Evolutionary conservation across 2,113 vertebrate species (phyloP).

Genomic region (Podarcis cretensis): DNA sequence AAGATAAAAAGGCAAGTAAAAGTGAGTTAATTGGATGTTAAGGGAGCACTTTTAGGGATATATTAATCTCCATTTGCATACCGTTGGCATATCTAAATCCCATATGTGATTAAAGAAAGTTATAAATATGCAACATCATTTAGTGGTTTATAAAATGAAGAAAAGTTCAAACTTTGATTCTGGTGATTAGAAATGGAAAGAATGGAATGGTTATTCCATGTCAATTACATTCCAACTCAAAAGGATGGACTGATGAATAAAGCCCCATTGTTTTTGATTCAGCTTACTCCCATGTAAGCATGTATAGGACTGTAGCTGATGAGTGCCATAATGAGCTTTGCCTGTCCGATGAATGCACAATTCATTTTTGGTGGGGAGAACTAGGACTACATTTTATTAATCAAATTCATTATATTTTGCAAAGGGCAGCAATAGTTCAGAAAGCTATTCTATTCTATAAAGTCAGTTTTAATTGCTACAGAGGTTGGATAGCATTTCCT

Average conservation of each 20-base stretch:
- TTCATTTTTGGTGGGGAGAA: not conserved
- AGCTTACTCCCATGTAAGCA: not conserved
- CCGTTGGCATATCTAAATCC: constrained; percentile 15
- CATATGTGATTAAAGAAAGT: constrained; percentile 35
- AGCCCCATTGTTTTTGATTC: too few relatives aligned
- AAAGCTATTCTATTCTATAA: too few relatives aligned
- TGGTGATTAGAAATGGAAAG: not conserved
- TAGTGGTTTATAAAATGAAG: not conserved
- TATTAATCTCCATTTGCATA: constrained; percentile 8
- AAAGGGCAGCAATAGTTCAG: too few relatives aligned
- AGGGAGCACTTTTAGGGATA: constrained; percentile 8
- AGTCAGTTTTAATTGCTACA: too few relatives aligned
- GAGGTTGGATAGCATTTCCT: too few relatives aligned
- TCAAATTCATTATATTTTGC: too few relatives aligned
- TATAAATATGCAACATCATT: constrained; percentile 19
- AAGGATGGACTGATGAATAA: too few relatives aligned
- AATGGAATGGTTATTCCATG: too few relatives aligned
- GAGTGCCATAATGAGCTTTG: too few relatives aligned
- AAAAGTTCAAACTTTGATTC: constrained; percentile 8
- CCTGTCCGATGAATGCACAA: not conserved
- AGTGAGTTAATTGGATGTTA: constrained; percentile 31
- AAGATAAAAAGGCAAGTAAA: not conserved
- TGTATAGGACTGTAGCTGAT: not conserved
- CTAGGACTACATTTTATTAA: too few relatives aligned
- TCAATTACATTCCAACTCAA: too few relatives aligned